Conservation (phyloP, 2,113 vertebrate genomes). For the Corythornis cristatus region DNA sequence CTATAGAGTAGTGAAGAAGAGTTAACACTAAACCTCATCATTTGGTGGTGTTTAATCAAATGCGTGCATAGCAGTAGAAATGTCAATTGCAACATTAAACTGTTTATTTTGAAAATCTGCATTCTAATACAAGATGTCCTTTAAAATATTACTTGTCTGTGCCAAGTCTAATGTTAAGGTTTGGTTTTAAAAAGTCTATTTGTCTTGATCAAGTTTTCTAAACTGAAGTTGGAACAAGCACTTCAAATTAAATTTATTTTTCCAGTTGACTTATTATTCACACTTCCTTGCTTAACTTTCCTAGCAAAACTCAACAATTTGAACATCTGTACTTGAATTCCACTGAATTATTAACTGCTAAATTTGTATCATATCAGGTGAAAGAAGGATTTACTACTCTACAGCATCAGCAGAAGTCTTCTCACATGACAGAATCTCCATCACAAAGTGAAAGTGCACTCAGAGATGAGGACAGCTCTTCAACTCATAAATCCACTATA, state of each 20-base stretch:
- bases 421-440: neutral
- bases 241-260: neutral
- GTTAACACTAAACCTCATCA: slow-evolving; percentile 32
- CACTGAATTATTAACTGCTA: neutral
- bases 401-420: neutral
- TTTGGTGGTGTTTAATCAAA: slow-evolving; percentile 55
- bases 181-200: neutral
- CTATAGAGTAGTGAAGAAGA: neutral
- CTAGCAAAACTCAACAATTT: neutral
- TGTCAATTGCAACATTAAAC: slow-evolving; percentile 51
- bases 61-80: slow-evolving; percentile 20
- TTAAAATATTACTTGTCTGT: neutral
- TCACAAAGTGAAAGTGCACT: neutral
- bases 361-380: slow-evolving; percentile 46
- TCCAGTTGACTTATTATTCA: neutral
- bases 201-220: neutral
- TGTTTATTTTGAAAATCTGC: slow-evolving; percentile 40
- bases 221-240: neutral
- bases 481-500: neutral
- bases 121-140: neutral
- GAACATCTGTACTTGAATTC: neutral
- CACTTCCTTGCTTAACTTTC: neutral
- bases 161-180: neutral
- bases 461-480: neutral
- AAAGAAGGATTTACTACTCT: slow-evolving; percentile 31